Conservation (phyloP, 2,113 vertebrate species). For the Stigmatopora argus region DNA sequence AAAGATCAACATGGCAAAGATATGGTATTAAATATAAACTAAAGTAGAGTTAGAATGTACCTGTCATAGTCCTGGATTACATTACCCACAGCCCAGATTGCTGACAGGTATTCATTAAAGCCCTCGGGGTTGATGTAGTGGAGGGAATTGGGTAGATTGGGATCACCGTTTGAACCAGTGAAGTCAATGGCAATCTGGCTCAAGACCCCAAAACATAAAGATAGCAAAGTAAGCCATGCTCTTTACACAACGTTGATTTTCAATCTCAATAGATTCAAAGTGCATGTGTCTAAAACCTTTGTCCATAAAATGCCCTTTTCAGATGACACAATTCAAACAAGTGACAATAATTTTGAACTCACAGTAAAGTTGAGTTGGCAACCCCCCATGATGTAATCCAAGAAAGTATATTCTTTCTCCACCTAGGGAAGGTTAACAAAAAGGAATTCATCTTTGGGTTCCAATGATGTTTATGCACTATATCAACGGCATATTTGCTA, state of each 20-base stretch:
- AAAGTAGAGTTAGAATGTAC: slow-evolving; percentile 47
- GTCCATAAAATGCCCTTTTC: not conserved
- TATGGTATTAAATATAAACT: not conserved
- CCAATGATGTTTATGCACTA: not conserved
- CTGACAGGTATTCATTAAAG: slow-evolving; percentile 85
- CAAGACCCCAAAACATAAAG: not conserved
- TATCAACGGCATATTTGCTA: not conserved
- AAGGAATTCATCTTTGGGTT: not conserved
- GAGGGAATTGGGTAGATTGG: slow-evolving; percentile 78
- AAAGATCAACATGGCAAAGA: too few relatives aligned
- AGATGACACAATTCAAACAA: not conserved
- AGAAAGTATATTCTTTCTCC: slow-evolving; percentile 81
- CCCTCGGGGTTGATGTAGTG: slow-evolving; percentile 87
- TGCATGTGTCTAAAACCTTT: not conserved
- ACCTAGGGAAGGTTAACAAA: slow-evolving; percentile 63
- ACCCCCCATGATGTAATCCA: slow-evolving; percentile 92
- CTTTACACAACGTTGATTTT: not conserved
- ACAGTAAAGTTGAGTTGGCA: slow-evolving; percentile 92
- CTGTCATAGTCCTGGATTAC: slow-evolving; percentile 89
- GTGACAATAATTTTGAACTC: slow-evolving; percentile 56
- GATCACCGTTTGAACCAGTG: slow-evolving; percentile 89
- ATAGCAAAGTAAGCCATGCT: not conserved
- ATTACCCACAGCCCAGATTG: slow-evolving; percentile 88
- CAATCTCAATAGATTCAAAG: not conserved
- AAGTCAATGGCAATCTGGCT: slow-evolving; percentile 88